A percentile compares a stretch with the other conserved stretches of the same genome.
These are phyloP conservation scores for Prunella strophiata DNA, from an alignment of 2,797 vertebrate species.

Conservation along the genomic window DNA sequence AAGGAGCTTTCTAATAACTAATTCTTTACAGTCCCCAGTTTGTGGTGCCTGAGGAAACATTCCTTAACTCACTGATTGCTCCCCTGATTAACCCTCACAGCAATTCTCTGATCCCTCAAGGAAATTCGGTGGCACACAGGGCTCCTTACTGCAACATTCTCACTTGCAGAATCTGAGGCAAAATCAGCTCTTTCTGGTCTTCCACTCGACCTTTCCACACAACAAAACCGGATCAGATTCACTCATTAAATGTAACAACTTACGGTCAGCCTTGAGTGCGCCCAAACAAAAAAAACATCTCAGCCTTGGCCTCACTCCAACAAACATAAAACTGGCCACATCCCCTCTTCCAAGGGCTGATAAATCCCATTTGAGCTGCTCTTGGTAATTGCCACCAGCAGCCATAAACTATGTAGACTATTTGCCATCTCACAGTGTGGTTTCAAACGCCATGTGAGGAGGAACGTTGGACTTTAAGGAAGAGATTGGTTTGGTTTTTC, in stretches of 20 bases:
- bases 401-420: constrained; percentile 28
- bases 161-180: not conserved
- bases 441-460: not conserved
- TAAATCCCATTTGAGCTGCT: constrained; percentile 18
- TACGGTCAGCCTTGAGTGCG: not conserved
- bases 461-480: not conserved
- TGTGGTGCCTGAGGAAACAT: constrained; percentile 6
- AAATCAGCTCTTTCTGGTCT: not conserved
- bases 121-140: not conserved
- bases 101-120: not conserved
- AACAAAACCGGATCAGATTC: not conserved
- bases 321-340: constrained; percentile 23
- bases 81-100: not conserved
- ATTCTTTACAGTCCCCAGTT: not conserved
- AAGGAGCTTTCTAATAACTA: constrained; percentile 9
- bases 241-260: not conserved
- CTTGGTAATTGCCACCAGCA: not conserved
- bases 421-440: not conserved
- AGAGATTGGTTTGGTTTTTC: not conserved
- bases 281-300: constrained; percentile 5
- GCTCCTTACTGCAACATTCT: not conserved
- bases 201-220: not conserved
- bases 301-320: constrained; percentile 16
- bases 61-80: not conserved
- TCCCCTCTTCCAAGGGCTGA: constrained; percentile 12